Base-by-base conservation (phyloP, 1,140 invertebrate species). In the Drosophila takahashii region DNA sequence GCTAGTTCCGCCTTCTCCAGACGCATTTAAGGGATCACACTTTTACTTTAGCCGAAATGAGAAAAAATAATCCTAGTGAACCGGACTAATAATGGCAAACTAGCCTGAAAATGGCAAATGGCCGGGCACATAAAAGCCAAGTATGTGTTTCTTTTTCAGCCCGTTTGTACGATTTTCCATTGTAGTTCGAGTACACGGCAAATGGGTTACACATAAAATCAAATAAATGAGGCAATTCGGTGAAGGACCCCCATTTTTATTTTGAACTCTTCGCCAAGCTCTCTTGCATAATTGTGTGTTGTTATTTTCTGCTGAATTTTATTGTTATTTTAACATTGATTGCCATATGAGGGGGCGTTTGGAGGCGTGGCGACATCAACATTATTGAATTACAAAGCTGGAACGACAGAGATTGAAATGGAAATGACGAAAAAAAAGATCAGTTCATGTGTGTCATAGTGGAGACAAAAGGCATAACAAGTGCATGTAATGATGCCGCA, bases 241-340 rank as follows among this genome's bases (percentile, higher is more conserved):
- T 47, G 39, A 51, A 77, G 72, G 57, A 51, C 57, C 77, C 61
- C 67, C 65, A 70, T 29, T 70, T 57, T 77, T 83, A 79, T 83
- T 87, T 87, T 83, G 50, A 87, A 65, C 69, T 69, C 58, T 54
- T 26, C 6, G n/a, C 34, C 22, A 57, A 32, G 18, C 32, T 53
- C 18, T 37, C 42, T 45, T 80, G 69, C 80, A 77, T 80, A 84
- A 74, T 79, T 87, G 84, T 50, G 69, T 62, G 11, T 7, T 27
- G 32, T 42, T 64, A 27, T 66, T 48, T 52, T 44, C 42, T 60
- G 60, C 10, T 53, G 71, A 39, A 65, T 74, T 79, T 81, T 67
- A 87, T 54, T 79, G 79, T 83, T 84, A 61, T 87, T 66, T 65
- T 69, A 70, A 83, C 83, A 67, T 61, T 79, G 60, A 89, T 72